phyloP scores from a whole-genome alignment of 2,888 invertebrate genomes.

The Lucinisca nassula region DNA sequence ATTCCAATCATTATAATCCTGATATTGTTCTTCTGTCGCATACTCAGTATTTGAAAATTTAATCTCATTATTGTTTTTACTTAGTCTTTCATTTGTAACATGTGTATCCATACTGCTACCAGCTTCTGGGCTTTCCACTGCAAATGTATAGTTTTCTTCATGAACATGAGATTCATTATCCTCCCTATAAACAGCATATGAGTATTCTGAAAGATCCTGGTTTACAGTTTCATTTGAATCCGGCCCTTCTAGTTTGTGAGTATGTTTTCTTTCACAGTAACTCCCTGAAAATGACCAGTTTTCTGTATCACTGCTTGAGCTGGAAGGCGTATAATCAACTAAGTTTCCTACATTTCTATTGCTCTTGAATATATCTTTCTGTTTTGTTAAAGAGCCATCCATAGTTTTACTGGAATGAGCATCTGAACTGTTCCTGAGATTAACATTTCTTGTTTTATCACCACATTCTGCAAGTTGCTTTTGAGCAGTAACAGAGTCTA shows the following conservation, averaged over 20 bases:
- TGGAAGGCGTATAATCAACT: not conserved
- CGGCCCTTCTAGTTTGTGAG: too few relatives aligned
- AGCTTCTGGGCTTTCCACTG: not conserved
- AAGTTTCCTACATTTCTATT: not conserved
- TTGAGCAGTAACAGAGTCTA: not conserved
- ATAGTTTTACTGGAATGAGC: not conserved
- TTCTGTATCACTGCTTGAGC: not conserved
- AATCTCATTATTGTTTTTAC: not conserved
- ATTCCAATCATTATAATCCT: not conserved
- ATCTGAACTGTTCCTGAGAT: not conserved
- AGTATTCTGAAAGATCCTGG: not conserved
- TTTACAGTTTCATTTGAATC: not conserved
- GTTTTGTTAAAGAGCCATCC: not conserved
- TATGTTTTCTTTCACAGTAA: not conserved
- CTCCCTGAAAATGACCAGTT: not conserved
- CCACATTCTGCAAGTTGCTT: not conserved
- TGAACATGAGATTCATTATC: not conserved
- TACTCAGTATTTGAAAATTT: not conserved
- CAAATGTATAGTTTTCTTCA: not conserved
- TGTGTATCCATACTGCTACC: not conserved
- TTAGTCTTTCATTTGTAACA: not conserved
- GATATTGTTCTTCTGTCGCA: not conserved
- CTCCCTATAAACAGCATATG: not conserved
- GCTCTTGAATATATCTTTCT: not conserved
- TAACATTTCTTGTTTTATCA: not conserved